Percentiles rank a stretch among this genome's conserved stretches.
Evolutionary conservation across 2,113 vertebrate species (phyloP).

Genomic region (Phainopepla nitens): DNA sequence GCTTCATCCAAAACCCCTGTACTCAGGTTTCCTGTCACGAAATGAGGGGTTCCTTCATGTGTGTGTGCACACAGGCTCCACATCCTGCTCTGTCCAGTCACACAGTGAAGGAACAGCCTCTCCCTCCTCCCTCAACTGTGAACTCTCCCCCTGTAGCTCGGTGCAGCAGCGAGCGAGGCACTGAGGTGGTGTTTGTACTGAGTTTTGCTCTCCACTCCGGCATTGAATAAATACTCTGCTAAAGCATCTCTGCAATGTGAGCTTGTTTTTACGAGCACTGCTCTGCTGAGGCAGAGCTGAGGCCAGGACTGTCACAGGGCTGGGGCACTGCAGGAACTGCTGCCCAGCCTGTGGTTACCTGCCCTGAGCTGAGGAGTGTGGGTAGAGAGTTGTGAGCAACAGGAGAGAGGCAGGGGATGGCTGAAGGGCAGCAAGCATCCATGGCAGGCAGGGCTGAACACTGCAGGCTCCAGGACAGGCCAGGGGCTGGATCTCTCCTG

Average conservation of each 20-base stretch:
- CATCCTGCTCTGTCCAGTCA: background rate
- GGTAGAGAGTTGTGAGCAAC: background rate
- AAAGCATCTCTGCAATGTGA: background rate
- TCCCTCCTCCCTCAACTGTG: background rate
- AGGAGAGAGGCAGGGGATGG: background rate
- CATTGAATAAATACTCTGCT: constrained; percentile 46
- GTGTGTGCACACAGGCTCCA: background rate
- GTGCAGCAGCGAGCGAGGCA: background rate
- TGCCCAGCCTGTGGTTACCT: background rate
- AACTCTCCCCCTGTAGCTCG: background rate
- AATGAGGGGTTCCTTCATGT: background rate
- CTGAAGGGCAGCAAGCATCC: background rate
- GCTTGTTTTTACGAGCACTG: background rate
- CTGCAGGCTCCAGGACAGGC: background rate
- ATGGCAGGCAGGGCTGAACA: background rate
- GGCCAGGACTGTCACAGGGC: background rate
- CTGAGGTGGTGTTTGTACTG: constrained; percentile 1
- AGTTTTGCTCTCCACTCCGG: constrained; percentile 38
- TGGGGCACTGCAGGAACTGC: background rate
- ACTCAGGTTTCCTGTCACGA: constrained; percentile 19
- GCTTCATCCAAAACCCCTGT: background rate
- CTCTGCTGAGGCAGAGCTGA: background rate
- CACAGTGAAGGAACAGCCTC: background rate
- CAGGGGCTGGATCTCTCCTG: background rate
- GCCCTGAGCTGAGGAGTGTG: background rate